These are phyloP conservation scores for Portunus trituberculatus DNA, from an alignment of 1,140 invertebrate species.

Conservation along the genomic window DNA sequence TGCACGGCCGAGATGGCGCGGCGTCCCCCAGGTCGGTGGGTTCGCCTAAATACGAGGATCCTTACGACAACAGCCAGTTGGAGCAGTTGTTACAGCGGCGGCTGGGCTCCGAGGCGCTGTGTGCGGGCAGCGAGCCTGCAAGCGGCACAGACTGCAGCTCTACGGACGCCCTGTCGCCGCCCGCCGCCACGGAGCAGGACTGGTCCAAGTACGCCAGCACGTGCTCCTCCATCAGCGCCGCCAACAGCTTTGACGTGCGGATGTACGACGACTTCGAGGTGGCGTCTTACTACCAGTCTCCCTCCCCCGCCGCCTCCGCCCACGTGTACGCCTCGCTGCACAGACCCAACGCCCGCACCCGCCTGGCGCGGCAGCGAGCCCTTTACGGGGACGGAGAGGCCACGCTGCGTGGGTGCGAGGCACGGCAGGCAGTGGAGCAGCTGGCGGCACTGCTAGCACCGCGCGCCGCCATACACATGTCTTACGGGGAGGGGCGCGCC, in stretches of 20 bases:
- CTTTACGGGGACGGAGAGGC: constrained; percentile 52
- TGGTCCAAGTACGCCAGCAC: constrained; percentile 76
- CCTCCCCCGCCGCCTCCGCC: constrained; percentile 64
- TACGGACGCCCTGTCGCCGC: constrained; percentile 69
- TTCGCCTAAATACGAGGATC: constrained; percentile 55
- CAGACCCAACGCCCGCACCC: constrained; percentile 37
- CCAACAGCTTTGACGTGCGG: constrained; percentile 72
- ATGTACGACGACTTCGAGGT: constrained; percentile 77
- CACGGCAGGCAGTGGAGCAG: constrained; percentile 66
- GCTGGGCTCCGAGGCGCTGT: constrained; percentile 7
- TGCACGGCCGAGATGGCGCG: constrained; percentile 9
- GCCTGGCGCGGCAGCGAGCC: constrained; percentile 47
- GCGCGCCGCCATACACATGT: neutral
- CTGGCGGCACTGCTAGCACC: constrained; percentile 62
- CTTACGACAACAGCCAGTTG: constrained; percentile 54
- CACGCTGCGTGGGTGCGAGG: constrained; percentile 48
- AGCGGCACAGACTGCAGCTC: constrained; percentile 68
- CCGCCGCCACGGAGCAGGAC: constrained; percentile 62
- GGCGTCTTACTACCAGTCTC: constrained; percentile 74
- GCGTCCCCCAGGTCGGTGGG: neutral
- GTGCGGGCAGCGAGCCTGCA: constrained; percentile 53
- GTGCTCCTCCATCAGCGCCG: constrained; percentile 74
- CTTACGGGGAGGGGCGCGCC: constrained; percentile 2
- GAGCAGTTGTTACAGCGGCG: constrained; percentile 59
- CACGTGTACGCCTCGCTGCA: constrained; percentile 73